Conservation (phyloP, 1,140 invertebrate genomes). For the Tetranychus urticae region DNA sequence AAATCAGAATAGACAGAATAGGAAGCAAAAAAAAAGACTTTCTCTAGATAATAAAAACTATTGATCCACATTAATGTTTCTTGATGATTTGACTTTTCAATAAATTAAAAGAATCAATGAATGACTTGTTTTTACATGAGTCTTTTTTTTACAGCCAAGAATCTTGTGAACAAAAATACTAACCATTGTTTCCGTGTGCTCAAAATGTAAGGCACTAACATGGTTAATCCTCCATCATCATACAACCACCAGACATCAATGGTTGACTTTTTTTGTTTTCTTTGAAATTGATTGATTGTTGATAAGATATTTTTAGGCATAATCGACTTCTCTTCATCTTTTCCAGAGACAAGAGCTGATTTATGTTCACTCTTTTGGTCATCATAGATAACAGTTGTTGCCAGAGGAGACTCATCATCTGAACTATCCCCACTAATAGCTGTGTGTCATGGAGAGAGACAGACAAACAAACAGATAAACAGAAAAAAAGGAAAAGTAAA, state of each 20-base stretch:
- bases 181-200: conserved; percentile 59
- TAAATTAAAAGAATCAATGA: too few relatives aligned
- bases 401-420: not conserved
- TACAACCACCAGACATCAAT: conserved; percentile 42
- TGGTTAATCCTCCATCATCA: conserved; percentile 46
- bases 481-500: too few relatives aligned
- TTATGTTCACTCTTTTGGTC: not conserved
- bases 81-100: too few relatives aligned
- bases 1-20: too few relatives aligned
- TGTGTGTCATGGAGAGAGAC: not conserved
- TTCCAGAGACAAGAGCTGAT: not conserved
- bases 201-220: conserved; percentile 76
- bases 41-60: too few relatives aligned
- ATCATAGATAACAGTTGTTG: not conserved
- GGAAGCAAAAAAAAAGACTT: too few relatives aligned
- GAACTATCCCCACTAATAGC: not conserved
- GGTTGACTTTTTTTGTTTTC: conserved; percentile 25
- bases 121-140: not conserved
- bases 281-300: conserved; percentile 10
- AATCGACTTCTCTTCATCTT: not conserved
- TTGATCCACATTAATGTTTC: too few relatives aligned
- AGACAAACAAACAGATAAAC: not conserved
- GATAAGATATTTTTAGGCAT: conserved; percentile 4
- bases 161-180: not conserved
- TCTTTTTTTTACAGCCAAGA: not conserved